A percentile compares a stretch with the other conserved stretches of the same genome.
phyloP scores from a whole-genome alignment of 1,140 invertebrate species.

The Microplitis demolitor region DNA sequence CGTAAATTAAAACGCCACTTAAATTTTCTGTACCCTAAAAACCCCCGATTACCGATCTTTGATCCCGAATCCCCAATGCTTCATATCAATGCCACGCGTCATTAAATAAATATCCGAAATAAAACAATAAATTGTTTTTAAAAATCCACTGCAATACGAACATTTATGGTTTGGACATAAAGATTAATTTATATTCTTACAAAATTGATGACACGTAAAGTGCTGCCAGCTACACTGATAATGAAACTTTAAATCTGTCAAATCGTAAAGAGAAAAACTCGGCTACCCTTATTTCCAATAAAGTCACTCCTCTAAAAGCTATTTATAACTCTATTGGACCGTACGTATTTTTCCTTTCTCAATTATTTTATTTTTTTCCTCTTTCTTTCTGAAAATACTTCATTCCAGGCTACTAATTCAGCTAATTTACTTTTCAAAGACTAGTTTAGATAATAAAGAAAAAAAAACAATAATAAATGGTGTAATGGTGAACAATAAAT shows the following conservation, averaged over 20 bases:
- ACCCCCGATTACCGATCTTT: too few species aligned
- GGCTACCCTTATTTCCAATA: neutral
- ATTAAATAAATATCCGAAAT: too few species aligned
- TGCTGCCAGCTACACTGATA: neutral
- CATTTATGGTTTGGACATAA: too few species aligned
- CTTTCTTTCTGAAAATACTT: too few species aligned
- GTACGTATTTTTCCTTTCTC: too few species aligned
- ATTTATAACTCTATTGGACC: conserved; percentile 3
- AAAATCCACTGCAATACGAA: neutral
- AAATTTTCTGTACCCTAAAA: too few species aligned
- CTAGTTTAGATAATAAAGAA: neutral
- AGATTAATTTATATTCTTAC: neutral
- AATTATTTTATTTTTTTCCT: too few species aligned
- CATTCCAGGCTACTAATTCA: neutral
- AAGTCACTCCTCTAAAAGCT: neutral
- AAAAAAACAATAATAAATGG: neutral
- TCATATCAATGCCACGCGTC: too few species aligned
- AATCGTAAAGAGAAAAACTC: neutral
- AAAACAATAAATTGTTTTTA: too few species aligned
- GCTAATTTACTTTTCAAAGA: too few species aligned
- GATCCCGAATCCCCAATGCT: too few species aligned
- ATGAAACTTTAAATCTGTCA: conserved; percentile 18
- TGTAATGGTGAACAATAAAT: conserved; percentile 12
- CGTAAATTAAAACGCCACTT: too few species aligned
- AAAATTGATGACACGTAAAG: neutral